Evolutionary conservation across 2,797 vertebrate genomes (phyloP).

Genomic region (Pseudotriccus pelzelni): DNA sequence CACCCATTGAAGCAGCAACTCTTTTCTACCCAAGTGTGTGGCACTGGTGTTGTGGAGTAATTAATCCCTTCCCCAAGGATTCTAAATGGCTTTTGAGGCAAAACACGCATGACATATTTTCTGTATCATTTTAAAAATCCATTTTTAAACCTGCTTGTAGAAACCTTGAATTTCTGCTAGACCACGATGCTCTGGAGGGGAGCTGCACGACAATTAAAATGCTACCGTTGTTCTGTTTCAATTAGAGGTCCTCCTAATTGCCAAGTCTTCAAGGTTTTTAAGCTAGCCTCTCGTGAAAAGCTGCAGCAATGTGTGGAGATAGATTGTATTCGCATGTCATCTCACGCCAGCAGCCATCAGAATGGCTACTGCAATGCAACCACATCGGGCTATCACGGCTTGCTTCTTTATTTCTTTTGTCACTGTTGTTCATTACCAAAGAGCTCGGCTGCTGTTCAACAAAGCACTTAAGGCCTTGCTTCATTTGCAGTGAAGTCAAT

Average conservation of each 20-base stretch:
- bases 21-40: not conserved
- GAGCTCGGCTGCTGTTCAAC: constrained; percentile 60
- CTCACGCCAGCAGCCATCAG: not conserved
- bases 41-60: not conserved
- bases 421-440: constrained; percentile 51
- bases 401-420: constrained; percentile 45
- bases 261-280: constrained; percentile 47
- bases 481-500: constrained; percentile 33
- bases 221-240: constrained; percentile 31
- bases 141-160: not conserved
- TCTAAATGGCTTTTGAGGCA: not conserved
- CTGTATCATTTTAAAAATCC: not conserved
- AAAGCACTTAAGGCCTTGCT: constrained; percentile 59
- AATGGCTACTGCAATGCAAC: not conserved
- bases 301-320: not conserved
- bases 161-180: constrained; percentile 13
- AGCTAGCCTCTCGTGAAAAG: constrained; percentile 44
- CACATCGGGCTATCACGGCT: not conserved
- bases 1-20: not conserved
- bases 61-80: not conserved
- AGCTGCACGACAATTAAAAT: constrained; percentile 40
- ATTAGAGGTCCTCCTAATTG: constrained; percentile 56
- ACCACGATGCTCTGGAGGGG: not conserved
- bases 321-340: constrained; percentile 1
- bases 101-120: not conserved